Percentiles rank a stretch among this genome's conserved stretches.
phyloP scores from a whole-genome alignment of 2,888 invertebrate species.

The Dexiosoma caninum region DNA sequence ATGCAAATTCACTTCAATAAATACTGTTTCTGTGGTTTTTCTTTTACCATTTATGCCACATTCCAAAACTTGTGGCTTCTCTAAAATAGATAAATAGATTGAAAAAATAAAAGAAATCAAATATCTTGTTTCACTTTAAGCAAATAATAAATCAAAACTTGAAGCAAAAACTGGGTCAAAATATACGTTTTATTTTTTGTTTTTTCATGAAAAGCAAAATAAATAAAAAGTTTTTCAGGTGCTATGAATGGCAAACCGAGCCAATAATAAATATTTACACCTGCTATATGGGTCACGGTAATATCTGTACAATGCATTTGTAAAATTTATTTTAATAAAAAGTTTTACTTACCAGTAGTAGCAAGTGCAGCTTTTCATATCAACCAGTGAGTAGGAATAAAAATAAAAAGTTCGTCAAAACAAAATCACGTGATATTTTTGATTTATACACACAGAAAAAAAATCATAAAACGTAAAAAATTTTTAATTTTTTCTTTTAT shows the following conservation, averaged over 20 bases:
- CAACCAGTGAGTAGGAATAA: neutral
- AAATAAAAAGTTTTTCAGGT: slow-evolving; percentile 22
- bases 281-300: slow-evolving; percentile 29
- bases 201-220: slow-evolving; percentile 23
- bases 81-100: neutral
- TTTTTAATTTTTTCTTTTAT: too few relatives aligned
- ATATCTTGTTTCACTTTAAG: neutral
- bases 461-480: too few relatives aligned
- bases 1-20: neutral
- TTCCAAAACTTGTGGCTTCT: neutral
- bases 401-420: neutral
- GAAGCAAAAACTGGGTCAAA: neutral
- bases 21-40: neutral
- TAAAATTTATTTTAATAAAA: neutral
- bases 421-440: too few relatives aligned
- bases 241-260: slow-evolving; percentile 1
- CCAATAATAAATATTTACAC: neutral
- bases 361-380: neutral
- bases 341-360: neutral
- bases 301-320: slow-evolving; percentile 1
- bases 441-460: too few relatives aligned
- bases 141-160: slow-evolving; percentile 6
- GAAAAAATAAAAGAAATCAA: neutral
- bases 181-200: too few relatives aligned
- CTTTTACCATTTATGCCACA: neutral